phyloP scores from a whole-genome alignment of 2,888 invertebrate genomes.

The Limnephilus marmoratus region DNA sequence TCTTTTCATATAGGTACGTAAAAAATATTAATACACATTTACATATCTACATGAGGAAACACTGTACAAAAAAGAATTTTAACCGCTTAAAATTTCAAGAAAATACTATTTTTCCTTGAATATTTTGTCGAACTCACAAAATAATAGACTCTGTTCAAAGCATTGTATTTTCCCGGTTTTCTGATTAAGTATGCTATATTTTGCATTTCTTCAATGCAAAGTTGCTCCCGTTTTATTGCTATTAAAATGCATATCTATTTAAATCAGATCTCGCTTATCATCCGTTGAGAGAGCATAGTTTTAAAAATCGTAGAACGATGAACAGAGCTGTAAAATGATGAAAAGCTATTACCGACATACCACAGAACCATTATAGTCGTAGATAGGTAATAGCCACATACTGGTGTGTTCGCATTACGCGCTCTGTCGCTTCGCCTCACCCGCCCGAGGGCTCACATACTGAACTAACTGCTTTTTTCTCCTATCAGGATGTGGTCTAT shows the following conservation, averaged over 20 bases:
- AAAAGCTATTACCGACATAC: background rate
- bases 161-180: background rate
- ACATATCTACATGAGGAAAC: no score
- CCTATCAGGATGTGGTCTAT: slow-evolving; percentile 42
- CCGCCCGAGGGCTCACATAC: slow-evolving; percentile 22
- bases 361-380: background rate
- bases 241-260: background rate
- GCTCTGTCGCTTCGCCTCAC: slow-evolving; percentile 1
- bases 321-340: background rate
- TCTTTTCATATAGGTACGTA: no score
- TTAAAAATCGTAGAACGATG: background rate
- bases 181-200: background rate
- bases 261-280: background rate
- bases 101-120: no score
- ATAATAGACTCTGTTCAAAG: background rate
- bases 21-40: no score
- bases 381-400: background rate
- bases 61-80: no score
- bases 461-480: slow-evolving; percentile 28
- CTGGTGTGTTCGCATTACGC: slow-evolving; percentile 9
- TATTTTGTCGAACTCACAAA: background rate
- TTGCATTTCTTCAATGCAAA: background rate
- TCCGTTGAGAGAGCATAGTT: background rate
- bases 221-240: background rate
- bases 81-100: no score